Evolutionary conservation across 2,113 vertebrate species (phyloP).

Genomic region (Paradisaea rubra): DNA sequence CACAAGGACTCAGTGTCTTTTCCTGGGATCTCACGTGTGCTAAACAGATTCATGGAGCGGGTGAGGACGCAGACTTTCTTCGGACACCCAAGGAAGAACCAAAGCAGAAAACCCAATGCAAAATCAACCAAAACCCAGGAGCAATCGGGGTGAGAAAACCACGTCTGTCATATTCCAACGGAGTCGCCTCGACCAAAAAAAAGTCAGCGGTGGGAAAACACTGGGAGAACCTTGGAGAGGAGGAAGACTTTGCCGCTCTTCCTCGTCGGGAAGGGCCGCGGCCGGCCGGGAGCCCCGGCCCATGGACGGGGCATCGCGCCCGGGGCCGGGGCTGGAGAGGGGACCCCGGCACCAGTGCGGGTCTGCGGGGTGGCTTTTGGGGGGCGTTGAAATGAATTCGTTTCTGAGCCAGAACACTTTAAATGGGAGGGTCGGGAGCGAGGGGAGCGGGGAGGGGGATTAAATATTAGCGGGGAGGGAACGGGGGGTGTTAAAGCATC

Average conservation of each 20-base stretch:
- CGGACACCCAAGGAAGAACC: not conserved
- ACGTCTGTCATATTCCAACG: constrained; percentile 1
- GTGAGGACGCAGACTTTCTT: not conserved
- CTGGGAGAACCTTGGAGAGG: not conserved
- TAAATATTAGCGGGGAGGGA: not conserved
- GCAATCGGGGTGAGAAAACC: not conserved
- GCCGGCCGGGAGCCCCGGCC: not conserved
- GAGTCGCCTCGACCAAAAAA: not conserved
- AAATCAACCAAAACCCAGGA: not conserved
- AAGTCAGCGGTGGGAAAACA: not conserved
- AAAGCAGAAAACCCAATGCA: not conserved
- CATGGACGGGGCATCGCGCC: not conserved
- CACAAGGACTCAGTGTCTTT: constrained; percentile 42
- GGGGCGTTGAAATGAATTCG: constrained; percentile 29
- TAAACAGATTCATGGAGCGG: not conserved
- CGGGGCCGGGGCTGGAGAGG: not conserved
- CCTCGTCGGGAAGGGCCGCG: not conserved
- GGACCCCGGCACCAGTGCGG: not conserved
- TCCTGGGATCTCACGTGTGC: constrained; percentile 59
- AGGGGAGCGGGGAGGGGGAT: not conserved
- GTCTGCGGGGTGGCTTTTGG: no score
- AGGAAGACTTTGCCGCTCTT: not conserved
- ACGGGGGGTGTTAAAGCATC: constrained; percentile 29
- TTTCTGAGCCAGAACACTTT: constrained; percentile 57
- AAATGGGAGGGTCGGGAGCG: not conserved